Evolutionary conservation across 2,113 vertebrate species (phyloP).

Genomic region (Alaudala cheleensis): DNA sequence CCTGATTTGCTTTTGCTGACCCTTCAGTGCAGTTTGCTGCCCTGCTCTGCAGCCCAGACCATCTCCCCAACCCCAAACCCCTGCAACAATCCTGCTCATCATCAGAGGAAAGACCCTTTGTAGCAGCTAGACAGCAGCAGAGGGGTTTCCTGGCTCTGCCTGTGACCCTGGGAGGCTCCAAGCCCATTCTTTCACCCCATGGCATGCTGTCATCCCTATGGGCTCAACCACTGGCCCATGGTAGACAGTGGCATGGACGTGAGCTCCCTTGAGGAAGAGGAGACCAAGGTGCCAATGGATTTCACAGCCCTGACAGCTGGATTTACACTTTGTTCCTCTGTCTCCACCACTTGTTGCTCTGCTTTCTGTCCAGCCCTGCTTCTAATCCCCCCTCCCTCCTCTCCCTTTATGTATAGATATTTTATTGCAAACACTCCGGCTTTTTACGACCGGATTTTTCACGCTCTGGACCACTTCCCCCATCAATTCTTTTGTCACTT

Average conservation of each 20-base stretch:
- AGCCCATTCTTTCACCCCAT: neutral
- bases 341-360: conserved; percentile 21
- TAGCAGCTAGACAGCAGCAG: neutral
- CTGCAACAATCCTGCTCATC: neutral
- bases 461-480: neutral
- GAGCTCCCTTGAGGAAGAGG: neutral
- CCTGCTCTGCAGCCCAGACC: neutral
- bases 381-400: neutral
- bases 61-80: neutral
- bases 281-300: neutral
- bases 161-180: neutral
- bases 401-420: conserved; percentile 37
- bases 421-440: conserved; percentile 54
- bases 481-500: conserved; percentile 53
- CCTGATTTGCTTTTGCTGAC: neutral
- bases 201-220: neutral
- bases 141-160: neutral
- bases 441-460: conserved; percentile 61
- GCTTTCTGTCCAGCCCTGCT: conserved; percentile 24
- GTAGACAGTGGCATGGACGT: fast-evolving
- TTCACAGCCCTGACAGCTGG: neutral
- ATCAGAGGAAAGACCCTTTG: neutral
- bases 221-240: neutral
- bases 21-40: neutral
- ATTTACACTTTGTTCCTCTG: conserved; percentile 5